Evolutionary conservation across 2,888 invertebrate species (phyloP), one percentile per base, ranked within the genome.

Genomic region (Amphimallon solstitiale): DNA sequence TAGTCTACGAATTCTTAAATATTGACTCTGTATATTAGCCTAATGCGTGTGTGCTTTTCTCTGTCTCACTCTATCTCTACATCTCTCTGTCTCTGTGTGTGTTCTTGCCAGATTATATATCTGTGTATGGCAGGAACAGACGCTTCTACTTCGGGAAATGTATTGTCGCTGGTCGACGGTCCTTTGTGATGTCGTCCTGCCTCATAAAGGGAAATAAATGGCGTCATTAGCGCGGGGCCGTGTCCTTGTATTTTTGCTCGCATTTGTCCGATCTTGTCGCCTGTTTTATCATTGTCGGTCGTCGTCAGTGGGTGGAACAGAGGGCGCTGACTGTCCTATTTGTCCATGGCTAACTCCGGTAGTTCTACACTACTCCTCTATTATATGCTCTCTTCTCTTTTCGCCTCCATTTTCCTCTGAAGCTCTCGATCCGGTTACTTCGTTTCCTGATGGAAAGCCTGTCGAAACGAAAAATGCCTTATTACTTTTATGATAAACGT

Each of bases 121-220:
- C 49, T 51, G 51, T 49, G 62, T 62, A 64, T 68, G 73, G 73
- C 74, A 74, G 73, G 74, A 76, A 73, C 75, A 76, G 76, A 77
- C 76, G 76, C 74, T 72, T 68, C 63, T 70, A 35, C 35, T 61
- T 34, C 71, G 76, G 76, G 71, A 74, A 77, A 77, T 77, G 77
- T 77, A 78, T 78, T 77, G 76, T 75, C 72, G 75, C 76, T 75
- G 76, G 78, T 77, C 76, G 76, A 69, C 78, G 78, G 78, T 76
- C 76, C 77, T 78, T 80, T 80, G 80, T 78, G 79, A 79, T 78
- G 79, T 79, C 79, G 78, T 78, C 74, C 76, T 76, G 78, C 77
- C 79, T 78, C 80, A 79, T 81, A 82, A 81, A 81, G 80, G 79
- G 75, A 79, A 82, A 83, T 81, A 78, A 80, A 83, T 80, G 78